These are phyloP conservation scores for Ceramica pisi DNA, from an alignment of 2,888 invertebrate species.

Conservation along the genomic window DNA sequence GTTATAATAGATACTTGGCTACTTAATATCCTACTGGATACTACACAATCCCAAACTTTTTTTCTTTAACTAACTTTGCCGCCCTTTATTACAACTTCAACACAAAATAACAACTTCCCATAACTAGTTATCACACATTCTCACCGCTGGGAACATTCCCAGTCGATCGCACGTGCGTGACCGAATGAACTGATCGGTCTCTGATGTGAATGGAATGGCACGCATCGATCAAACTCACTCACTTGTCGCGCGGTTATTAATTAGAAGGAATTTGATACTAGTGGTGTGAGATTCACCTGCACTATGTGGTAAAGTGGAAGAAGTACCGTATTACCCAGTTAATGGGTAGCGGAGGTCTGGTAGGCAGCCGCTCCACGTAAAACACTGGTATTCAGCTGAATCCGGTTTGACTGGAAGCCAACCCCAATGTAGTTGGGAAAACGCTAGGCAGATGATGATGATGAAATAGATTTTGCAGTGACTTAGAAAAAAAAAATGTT, in stretches of 20 bases:
- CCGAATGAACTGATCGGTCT: conserved; percentile 13
- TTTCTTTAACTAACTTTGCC: background rate
- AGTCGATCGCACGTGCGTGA: conserved; percentile 21
- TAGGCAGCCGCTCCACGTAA: too few relatives aligned
- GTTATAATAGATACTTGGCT: background rate
- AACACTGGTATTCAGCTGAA: too few relatives aligned
- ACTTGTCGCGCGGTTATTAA: conserved; percentile 38
- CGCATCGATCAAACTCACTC: conserved; percentile 58
- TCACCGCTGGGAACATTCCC: conserved; percentile 13
- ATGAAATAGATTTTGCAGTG: too few relatives aligned
- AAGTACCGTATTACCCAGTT: too few relatives aligned
- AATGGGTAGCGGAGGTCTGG: too few relatives aligned
- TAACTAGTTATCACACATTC: conserved; percentile 21
- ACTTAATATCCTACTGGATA: background rate
- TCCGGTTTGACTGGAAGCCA: too few relatives aligned
- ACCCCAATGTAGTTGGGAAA: too few relatives aligned
- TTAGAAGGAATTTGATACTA: conserved; percentile 22
- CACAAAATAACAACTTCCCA: conserved; percentile 17
- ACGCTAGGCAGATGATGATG: too few relatives aligned
- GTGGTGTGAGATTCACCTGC: background rate
- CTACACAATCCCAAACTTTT: background rate
- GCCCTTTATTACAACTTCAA: background rate
- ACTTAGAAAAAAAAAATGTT: too few relatives aligned
- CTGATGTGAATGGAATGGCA: conserved; percentile 9
- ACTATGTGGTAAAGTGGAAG: too few relatives aligned